Evolutionary conservation across 2,113 vertebrate species (phyloP).

Genomic region (Percina caprodes): DNA sequence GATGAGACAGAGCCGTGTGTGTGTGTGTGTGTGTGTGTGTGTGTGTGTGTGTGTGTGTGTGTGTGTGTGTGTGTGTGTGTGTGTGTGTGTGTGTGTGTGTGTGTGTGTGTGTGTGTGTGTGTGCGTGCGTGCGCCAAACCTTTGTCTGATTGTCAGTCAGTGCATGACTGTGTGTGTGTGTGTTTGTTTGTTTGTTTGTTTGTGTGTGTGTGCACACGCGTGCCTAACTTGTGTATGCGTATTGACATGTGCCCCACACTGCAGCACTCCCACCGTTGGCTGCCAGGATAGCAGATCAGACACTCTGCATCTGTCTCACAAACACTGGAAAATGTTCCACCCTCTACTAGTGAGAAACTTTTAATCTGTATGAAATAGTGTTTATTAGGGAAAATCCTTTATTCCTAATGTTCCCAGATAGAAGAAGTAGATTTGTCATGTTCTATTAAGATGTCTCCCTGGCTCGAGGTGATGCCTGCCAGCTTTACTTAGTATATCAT

Average conservation of each 20-base stretch:
- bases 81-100: conserved; percentile 10
- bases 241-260: conserved; percentile 42
- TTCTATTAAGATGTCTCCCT: background rate
- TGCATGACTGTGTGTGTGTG: conserved; percentile 28
- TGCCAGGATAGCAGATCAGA: conserved; percentile 30
- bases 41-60: conserved; percentile 20
- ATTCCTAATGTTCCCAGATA: background rate
- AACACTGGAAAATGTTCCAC: background rate
- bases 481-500: too few relatives aligned
- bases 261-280: conserved; percentile 30
- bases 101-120: too few relatives aligned
- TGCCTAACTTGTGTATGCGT: background rate
- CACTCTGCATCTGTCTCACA: conserved; percentile 32
- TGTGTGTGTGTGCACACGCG: conserved; percentile 15
- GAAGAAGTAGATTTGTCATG: background rate
- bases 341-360: background rate
- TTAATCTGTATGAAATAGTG: background rate
- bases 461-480: too few relatives aligned
- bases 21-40: conserved; percentile 13
- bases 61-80: conserved; percentile 27
- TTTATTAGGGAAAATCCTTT: background rate
- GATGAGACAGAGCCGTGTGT: conserved; percentile 48
- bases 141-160: too few relatives aligned
- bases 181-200: conserved; percentile 16
- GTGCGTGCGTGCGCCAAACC: too few relatives aligned